Evolutionary conservation across 2,888 invertebrate species (phyloP).

Genomic region (Gisinianus flammeolus): DNA sequence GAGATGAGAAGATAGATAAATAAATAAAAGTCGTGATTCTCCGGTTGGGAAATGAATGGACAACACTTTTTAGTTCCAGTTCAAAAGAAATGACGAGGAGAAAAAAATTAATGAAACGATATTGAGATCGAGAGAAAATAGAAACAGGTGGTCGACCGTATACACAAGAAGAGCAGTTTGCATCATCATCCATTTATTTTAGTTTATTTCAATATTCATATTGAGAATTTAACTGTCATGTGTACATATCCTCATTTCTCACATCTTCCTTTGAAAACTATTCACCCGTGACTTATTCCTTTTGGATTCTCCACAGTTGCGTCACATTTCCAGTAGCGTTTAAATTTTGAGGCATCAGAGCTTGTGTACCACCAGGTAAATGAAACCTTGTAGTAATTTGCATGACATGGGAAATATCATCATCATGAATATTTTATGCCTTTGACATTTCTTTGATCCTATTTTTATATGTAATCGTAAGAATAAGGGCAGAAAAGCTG

Average conservation of each 20-base stretch:
- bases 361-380: no score
- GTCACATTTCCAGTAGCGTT: no score
- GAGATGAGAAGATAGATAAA: slow-evolving; percentile 31
- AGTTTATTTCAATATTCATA: background rate
- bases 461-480: no score
- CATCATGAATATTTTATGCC: no score
- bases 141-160: slow-evolving; percentile 26
- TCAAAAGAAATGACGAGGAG: slow-evolving; percentile 4
- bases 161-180: slow-evolving; percentile 30
- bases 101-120: slow-evolving; percentile 32
- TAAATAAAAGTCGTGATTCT: slow-evolving; percentile 44
- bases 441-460: no score
- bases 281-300: no score
- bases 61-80: slow-evolving; percentile 30
- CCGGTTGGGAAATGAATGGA: slow-evolving; percentile 33
- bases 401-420: no score
- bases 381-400: no score
- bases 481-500: no score
- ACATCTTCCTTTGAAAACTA: background rate
- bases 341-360: no score
- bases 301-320: no score
- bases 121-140: slow-evolving; percentile 15
- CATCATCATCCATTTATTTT: slow-evolving; percentile 13
- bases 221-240: background rate
- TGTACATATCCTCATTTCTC: background rate